Evolutionary conservation across 2,888 invertebrate genomes (phyloP).

Genomic region (Drosophila phalerata): DNA sequence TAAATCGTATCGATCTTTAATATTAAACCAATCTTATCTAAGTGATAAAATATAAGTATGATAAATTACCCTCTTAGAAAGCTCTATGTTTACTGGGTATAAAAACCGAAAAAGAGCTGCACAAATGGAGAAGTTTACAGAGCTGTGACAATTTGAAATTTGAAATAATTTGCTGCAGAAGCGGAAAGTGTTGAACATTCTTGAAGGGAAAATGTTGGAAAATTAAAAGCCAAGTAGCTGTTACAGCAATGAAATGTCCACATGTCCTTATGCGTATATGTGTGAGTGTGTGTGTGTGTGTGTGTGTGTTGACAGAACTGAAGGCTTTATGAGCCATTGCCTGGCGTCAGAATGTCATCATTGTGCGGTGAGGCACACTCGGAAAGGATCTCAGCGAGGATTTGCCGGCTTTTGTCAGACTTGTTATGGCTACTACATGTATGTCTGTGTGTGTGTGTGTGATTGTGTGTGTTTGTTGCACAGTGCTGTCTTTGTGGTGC

Average conservation of each 20-base stretch:
- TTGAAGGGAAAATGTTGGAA: constrained; percentile 55
- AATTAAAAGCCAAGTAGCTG: constrained; percentile 74
- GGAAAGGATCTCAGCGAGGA: constrained; percentile 40
- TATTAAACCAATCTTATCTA: too few relatives aligned
- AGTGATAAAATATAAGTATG: too few relatives aligned
- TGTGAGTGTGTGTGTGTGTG: constrained; percentile 3
- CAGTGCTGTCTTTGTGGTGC: constrained; percentile 24
- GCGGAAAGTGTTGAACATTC: constrained; percentile 47
- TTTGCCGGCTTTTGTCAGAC: constrained; percentile 56
- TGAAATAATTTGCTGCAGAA: constrained; percentile 47
- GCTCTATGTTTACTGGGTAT: not conserved
- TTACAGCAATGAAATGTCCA: constrained; percentile 47
- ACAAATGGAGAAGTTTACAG: constrained; percentile 25
- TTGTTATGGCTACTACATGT: constrained; percentile 49
- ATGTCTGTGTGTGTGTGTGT: not conserved
- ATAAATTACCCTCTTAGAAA: not conserved
- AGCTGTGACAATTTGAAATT: constrained; percentile 47
- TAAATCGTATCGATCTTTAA: too few relatives aligned
- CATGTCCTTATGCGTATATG: not conserved
- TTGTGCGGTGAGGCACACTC: constrained; percentile 47
- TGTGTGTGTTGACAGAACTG: constrained; percentile 43
- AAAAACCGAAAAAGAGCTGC: constrained; percentile 4
- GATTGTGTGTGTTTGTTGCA: constrained; percentile 19
- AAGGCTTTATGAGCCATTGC: constrained; percentile 83
- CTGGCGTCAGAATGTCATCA: constrained; percentile 81